These are phyloP conservation scores for Lottia gigantea DNA, from an alignment of 2,888 invertebrate species.

Conservation along the genomic window DNA sequence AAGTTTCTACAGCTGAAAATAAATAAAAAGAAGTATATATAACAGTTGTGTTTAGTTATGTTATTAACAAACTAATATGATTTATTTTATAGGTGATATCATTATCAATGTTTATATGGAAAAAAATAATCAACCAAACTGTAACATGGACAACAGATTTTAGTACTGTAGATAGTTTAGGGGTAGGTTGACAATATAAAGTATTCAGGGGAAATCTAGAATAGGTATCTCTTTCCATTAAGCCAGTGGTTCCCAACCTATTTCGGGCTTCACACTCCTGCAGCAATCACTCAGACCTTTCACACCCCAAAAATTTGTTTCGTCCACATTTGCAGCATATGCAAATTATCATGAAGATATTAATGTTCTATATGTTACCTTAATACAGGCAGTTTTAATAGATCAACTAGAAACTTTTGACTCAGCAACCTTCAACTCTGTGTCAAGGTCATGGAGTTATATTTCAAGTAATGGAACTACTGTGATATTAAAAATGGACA, in stretches of 20 bases:
- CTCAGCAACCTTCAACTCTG: constrained; percentile 45
- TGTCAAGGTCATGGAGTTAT: constrained; percentile 54
- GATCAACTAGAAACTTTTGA: constrained; percentile 57
- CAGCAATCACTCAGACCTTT: too few relatives aligned
- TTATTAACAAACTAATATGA: too few relatives aligned
- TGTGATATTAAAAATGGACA: constrained; percentile 52
- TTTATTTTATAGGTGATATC: constrained; percentile 50
- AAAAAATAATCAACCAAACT: constrained; percentile 62
- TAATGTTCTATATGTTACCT: not conserved
- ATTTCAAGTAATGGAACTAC: constrained; percentile 59
- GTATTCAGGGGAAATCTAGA: too few relatives aligned
- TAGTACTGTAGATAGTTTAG: constrained; percentile 62
- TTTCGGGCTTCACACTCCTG: too few relatives aligned
- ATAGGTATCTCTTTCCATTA: too few relatives aligned
- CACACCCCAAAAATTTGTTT: too few relatives aligned
- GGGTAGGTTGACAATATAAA: constrained; percentile 44
- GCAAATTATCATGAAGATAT: too few relatives aligned
- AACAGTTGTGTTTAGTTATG: too few relatives aligned
- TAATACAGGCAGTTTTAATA: constrained; percentile 56
- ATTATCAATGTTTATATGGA: constrained; percentile 66
- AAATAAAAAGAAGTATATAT: too few relatives aligned
- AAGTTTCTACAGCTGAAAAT: too few relatives aligned
- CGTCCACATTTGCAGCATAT: too few relatives aligned
- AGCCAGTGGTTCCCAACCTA: too few relatives aligned
- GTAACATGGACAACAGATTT: constrained; percentile 64